Base-by-base conservation (phyloP, 92 coral and sea anemone species). In the Montipora capitata region DNA sequence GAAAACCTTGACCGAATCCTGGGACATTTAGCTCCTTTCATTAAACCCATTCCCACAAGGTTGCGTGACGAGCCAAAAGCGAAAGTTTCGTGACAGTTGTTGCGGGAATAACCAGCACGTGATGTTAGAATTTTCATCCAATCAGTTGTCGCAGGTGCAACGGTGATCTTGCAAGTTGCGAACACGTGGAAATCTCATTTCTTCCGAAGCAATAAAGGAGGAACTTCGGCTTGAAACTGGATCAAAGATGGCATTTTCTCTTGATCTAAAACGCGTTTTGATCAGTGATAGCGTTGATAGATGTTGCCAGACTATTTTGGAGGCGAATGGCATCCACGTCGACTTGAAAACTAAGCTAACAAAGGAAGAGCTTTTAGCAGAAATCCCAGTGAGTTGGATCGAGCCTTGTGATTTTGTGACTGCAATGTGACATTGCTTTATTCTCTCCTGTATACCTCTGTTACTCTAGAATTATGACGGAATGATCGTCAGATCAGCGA, bases 401-500 rank as follows among this genome's bases (percentile, higher is more conserved):
- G n/a, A 48, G 43, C 0, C n/a, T 16, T 12, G 57, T 4, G 1
- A 76, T 17, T 59, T 63, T 42, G 62, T 62, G 16, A 45, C 15
- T 9, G 7, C 9, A 41, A 18, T 27, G 51, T 49, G 17, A 51
- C 52, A 4, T 49, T 39, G 45, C 77, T 65, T 42, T 3, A 10
- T 20, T 43, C 16, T 43, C 13, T 44, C 44, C 52, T 48, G 7
- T 48, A 5, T 10, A 5, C 52, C 10, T 48, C 52, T 48, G 6
- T 48, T 48, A 3, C 91, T 75, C 20, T 79, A 97, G 99, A 92
- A 92, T 69, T 97, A 97, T 81, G 99, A 97, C 74, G 99, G 98
- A 7, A 65, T 97, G 68, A 93, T 97, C 13, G 99, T 97, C 16
- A 95, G 99, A 75, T 97, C 99, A 65, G 99, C 99, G 9, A 97